Base-by-base conservation (phyloP, 2,888 invertebrate genomes). In the Brenthis hecate region DNA sequence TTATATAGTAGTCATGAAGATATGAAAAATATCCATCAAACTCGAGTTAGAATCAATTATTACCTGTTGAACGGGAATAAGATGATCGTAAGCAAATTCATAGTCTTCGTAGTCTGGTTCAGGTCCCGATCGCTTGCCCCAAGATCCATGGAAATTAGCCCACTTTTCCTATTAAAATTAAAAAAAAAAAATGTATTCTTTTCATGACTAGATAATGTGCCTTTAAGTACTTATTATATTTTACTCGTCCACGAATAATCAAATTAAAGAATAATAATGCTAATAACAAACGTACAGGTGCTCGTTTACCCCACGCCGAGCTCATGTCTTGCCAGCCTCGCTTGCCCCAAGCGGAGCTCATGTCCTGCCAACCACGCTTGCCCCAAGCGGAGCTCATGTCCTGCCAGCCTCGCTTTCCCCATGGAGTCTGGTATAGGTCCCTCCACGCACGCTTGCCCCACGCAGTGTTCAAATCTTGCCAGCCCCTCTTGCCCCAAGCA, bases 101-200 rank as follows among this genome's bases (percentile, higher is more conserved):
- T 88, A 77, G 70, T 92, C 92, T 57, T 91, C 87, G 75, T 90
- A 88, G 78, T 91, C 92, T 2, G 87, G 84, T 19, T 88, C 89
- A 5, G 86, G 70, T 14, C 79, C 79, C 11, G 85, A 73, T 2
- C 96, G 93, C 82, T 96, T 96, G 77, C 96, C 96, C 96, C 96
- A 96, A 0, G 95, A 94, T 16, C 94, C 94, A 81, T 94, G 94
- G 82, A 96, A 93, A 76, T 94, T 94, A 48, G 94, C 93, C 96
- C 96, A 96, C 72, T 88, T 94, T 73, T 95, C 92, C 90, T 95
- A 93, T 6, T 23, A 28, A 56, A 14, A 69, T 14, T 19, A 19
- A 1, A 19, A 56, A 56, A 32, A 13, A 3, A 48, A 14, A 23
- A 28, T 11, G 4, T 6, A 60, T 11, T 8, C 36, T 43, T 43